These are phyloP conservation scores for Takifugu rubripes DNA, from an alignment of 2,797 vertebrate genomes.

Conservation along the genomic window DNA sequence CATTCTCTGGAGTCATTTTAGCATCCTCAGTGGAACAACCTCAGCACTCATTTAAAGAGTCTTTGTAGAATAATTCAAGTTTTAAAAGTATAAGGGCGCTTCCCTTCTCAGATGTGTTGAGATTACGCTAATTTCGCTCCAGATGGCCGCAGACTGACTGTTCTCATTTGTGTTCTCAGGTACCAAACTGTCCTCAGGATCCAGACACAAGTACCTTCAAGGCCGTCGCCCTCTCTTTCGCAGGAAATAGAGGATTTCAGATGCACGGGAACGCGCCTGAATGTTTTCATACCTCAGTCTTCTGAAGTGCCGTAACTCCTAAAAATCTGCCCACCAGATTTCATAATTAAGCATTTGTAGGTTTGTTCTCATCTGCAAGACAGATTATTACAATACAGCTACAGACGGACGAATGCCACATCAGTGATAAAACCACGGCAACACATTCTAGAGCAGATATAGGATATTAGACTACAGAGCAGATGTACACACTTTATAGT, in stretches of 20 bases:
- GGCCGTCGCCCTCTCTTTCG: slow-evolving; percentile 56
- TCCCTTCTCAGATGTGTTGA: background rate
- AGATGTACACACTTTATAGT: too few relatives aligned
- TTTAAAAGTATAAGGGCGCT: background rate
- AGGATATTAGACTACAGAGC: too few relatives aligned
- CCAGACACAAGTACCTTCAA: slow-evolving; percentile 60
- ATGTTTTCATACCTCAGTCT: slow-evolving; percentile 4
- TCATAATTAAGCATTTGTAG: too few relatives aligned
- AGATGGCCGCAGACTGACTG: slow-evolving; percentile 2
- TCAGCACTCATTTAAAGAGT: background rate
- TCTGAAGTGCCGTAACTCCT: background rate
- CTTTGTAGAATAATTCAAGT: background rate
- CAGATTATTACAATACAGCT: too few relatives aligned
- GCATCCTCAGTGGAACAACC: too few relatives aligned
- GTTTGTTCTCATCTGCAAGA: too few relatives aligned
- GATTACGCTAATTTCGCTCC: background rate
- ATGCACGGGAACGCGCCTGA: slow-evolving; percentile 4
- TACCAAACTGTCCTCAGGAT: slow-evolving; percentile 50
- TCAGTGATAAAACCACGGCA: too few relatives aligned
- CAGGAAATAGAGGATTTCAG: slow-evolving; percentile 59
- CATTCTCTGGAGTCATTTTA: too few relatives aligned
- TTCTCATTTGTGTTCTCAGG: slow-evolving; percentile 47
- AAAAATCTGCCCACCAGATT: too few relatives aligned
- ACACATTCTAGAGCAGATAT: too few relatives aligned
- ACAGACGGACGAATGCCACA: too few relatives aligned